Evolutionary conservation across 1,140 invertebrate species (phyloP).

Genomic region (Acromyrmex heyeri): DNA sequence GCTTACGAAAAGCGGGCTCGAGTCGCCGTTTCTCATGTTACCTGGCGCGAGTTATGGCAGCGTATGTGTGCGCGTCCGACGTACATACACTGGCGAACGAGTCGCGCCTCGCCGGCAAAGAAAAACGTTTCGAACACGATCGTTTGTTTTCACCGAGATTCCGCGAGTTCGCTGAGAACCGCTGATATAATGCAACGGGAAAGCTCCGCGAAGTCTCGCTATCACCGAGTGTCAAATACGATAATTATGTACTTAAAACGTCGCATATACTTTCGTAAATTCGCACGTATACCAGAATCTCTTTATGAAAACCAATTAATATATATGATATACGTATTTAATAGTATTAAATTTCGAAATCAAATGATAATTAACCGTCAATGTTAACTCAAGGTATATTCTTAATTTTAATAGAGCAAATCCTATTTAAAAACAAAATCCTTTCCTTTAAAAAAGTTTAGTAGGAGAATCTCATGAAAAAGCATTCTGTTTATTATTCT

Average conservation of each 20-base stretch:
- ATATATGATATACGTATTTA: too few species aligned
- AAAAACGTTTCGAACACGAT: slow-evolving; percentile 67
- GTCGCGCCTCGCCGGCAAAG: slow-evolving; percentile 47
- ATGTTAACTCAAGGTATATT: background rate
- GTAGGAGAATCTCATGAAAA: background rate
- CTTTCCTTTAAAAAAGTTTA: background rate
- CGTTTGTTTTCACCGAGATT: slow-evolving; percentile 73
- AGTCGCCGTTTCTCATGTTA: slow-evolving; percentile 79
- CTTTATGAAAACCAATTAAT: background rate
- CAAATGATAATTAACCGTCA: background rate
- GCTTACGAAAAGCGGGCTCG: slow-evolving; percentile 79
- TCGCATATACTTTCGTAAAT: background rate
- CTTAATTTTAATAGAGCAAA: background rate
- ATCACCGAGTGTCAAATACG: background rate
- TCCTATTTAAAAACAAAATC: background rate
- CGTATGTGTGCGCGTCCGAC: slow-evolving; percentile 74
- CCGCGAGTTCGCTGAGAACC: slow-evolving; percentile 48
- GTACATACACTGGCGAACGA: slow-evolving; percentile 47
- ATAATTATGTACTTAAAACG: background rate
- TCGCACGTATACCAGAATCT: background rate
- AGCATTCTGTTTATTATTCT: background rate
- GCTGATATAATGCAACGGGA: slow-evolving; percentile 18
- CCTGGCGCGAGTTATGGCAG: slow-evolving; percentile 74
- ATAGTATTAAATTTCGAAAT: background rate
- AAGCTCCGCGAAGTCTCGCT: background rate